phyloP scores from a whole-genome alignment of 2,888 invertebrate species.

The Limnephilus auricula region DNA sequence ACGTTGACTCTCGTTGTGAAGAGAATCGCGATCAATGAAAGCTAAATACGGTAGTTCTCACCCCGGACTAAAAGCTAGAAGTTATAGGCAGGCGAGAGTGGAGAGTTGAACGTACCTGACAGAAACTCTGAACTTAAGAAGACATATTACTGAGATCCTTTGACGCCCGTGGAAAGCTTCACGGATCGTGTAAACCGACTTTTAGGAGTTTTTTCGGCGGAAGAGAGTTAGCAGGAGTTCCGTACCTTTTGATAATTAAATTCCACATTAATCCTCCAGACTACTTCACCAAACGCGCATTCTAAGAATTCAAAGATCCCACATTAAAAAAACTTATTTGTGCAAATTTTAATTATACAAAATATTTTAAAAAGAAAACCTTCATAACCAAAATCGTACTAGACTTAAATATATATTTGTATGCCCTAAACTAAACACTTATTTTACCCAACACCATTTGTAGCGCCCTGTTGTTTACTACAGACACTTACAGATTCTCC shows the following conservation, averaged over 20 bases:
- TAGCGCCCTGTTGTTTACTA: too few relatives aligned
- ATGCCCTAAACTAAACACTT: too few relatives aligned
- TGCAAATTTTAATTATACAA: too few relatives aligned
- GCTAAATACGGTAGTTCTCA: constrained; percentile 3
- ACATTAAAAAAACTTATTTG: too few relatives aligned
- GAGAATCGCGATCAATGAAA: constrained; percentile 14
- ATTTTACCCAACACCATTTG: too few relatives aligned
- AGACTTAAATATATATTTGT: too few relatives aligned
- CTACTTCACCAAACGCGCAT: too few relatives aligned
- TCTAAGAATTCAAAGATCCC: too few relatives aligned
- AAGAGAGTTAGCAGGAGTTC: neutral
- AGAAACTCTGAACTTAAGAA: constrained; percentile 36
- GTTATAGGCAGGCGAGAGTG: neutral
- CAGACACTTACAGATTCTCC: too few relatives aligned
- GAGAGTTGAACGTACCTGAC: constrained; percentile 2
- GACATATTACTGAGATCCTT: constrained; percentile 39
- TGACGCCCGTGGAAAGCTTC: constrained; percentile 11
- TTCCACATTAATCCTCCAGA: neutral
- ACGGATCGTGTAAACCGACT: constrained; percentile 25
- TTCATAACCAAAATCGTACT: too few relatives aligned
- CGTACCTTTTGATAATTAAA: neutral
- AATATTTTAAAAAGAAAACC: too few relatives aligned
- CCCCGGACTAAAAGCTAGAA: neutral
- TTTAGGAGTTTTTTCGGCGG: neutral
- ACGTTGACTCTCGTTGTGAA: neutral